Evolutionary conservation across 64 coral and sea anemone genomes (phyloP), one percentile per base, ranked within the genome.

Genomic region (Exaiptasia diaphana): DNA sequence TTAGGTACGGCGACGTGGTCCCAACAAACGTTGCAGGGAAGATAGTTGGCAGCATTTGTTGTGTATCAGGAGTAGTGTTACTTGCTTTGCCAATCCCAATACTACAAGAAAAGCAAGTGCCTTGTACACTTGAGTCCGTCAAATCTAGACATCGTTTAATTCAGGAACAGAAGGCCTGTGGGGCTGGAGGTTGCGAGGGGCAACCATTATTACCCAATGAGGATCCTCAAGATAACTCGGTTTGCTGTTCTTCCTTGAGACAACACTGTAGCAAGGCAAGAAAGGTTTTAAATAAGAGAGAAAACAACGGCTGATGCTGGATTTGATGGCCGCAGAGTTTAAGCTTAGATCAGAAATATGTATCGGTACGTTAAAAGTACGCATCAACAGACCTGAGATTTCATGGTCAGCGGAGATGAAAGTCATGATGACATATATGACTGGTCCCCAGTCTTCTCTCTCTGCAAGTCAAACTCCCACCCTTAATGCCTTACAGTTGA

Each of bases 41-140:
- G 42, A 28, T 95, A 13, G 77, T 95, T 67, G 86, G 91, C 9
- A 85, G 86, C 35, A 71, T 95, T 11, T 95, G 91, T 32, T 95
- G 91, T 38, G 86, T 95, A 1, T 89, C 91, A 0, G 91, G 91
- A 21, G 91, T 95, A 4, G 91, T 95, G 17, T 43, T 95, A 0
- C 91, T 95, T 0, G 91, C 91, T 23, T 38, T 95, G 13, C 91
- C 91, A 11, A 95, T 95, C 38, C 91, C 91, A 3, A 95, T 95
- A 38, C 86, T 95, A 13, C 91, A 95, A 54, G 91, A 95, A 53
- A 95, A 95, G 49, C 91, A 95, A 63, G 91, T 95, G 1, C 91
- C 91, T 0, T 95, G 91, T 61, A 95, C 91, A 1, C 23, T 95
- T 33, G 91, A 79, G 27, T 88, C 91, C 14, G 86, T 95, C 77